Evolutionary conservation across 1,140 invertebrate genomes (phyloP), one percentile per base, ranked within the genome.

Genomic region (Drosophila repleta): DNA sequence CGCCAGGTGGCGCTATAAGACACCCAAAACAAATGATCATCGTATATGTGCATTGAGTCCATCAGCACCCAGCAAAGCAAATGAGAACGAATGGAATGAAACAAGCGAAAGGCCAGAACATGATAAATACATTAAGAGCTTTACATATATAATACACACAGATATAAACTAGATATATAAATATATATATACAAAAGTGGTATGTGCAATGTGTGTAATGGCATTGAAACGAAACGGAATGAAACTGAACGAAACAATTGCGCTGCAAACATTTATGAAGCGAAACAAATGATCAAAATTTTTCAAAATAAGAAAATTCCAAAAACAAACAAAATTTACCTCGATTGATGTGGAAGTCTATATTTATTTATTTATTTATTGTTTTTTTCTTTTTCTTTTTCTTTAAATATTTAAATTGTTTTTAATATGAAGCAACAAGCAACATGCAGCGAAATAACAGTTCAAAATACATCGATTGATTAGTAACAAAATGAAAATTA

Each of bases 261-360:
- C 35, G 39, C n/a, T 18, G n/a, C n/a, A 52, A 26, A 53, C 29
- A 69, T 13, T 10, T 17, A 46, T 11, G 32, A 56, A 15, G 17
- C 18, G 3, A 55, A 70, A 49, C 32, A 13, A 13, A 35, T 1
- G 32, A 11, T 37, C 24, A 48, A 53, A 52, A 57, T 65, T 13
- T 35, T 24, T 39, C 29, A n/a, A 46, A 52, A 39, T 24, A 48
- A 52, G 11, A 39, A 26, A 13, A 18, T n/a, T 26, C 10, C 13
- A 24, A 21, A 32, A 43, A 8, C 7, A 24, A 21, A 29, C 6
- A 6, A 45, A 71, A 71, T 58, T 69, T 71, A 71, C 68, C 68
- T 71, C 53, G 21, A 58, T 65, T 52, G 67, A 65, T 65, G 68
- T 32, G 60, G 24, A 51, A 65, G 21, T 21, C 18, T 17, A 20